These are phyloP conservation scores for Dryobota labecula DNA, from an alignment of 2,888 invertebrate species.

Conservation along the genomic window DNA sequence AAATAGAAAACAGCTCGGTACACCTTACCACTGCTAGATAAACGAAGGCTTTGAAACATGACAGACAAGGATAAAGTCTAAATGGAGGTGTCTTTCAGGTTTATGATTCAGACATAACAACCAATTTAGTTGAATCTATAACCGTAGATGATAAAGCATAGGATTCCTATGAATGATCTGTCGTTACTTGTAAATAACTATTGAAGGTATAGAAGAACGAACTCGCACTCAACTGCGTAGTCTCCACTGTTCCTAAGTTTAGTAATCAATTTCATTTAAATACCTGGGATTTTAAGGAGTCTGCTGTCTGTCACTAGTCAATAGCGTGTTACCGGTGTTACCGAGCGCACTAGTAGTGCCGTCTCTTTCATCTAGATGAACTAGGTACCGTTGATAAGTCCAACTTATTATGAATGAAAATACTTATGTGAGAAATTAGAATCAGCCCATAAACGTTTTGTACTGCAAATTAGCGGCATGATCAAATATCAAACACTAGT, in stretches of 20 bases:
- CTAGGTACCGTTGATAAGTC: neutral
- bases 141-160: neutral
- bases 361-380: neutral
- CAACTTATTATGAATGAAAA: conserved; percentile 8
- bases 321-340: neutral
- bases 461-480: neutral
- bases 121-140: neutral
- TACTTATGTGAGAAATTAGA: neutral
- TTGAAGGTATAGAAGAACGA: neutral
- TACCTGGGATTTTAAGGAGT: neutral
- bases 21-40: neutral
- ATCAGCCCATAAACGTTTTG: too few relatives aligned
- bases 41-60: neutral
- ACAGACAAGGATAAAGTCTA: conserved; percentile 1
- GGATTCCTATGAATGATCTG: neutral
- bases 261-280: neutral
- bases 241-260: neutral
- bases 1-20: conserved; percentile 11
- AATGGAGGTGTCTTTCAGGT: neutral
- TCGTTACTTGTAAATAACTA: neutral
- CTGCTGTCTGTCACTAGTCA: neutral
- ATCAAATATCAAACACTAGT: conserved; percentile 5
- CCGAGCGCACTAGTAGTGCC: neutral
- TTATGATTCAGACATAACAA: neutral
- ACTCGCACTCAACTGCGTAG: neutral